phyloP scores from a whole-genome alignment of 2,113 vertebrate species.

The Scomber japonicus region DNA sequence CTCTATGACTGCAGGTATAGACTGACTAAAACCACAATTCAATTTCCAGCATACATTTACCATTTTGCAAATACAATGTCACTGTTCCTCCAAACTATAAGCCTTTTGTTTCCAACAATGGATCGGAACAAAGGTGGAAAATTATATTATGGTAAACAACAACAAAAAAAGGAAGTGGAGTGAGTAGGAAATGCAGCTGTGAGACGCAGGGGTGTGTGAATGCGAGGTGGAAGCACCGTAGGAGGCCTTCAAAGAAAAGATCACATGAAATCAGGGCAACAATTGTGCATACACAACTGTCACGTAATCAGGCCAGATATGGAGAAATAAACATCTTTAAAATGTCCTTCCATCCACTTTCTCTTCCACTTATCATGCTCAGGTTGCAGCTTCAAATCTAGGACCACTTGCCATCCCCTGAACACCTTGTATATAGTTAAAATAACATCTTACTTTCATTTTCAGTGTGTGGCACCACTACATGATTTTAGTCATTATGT shows the following conservation, averaged over 20 bases:
- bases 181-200: neutral
- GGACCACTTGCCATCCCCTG: neutral
- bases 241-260: conserved; percentile 12
- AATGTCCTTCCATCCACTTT: neutral
- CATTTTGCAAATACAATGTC: neutral
- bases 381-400: neutral
- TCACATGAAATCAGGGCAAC: conserved; percentile 1
- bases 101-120: conserved; percentile 18
- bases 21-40: neutral
- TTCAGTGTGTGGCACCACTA: conserved; percentile 2
- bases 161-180: conserved; percentile 4
- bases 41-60: neutral
- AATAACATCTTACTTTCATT: neutral
- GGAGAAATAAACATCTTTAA: neutral
- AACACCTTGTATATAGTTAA: neutral
- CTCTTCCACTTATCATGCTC: neutral
- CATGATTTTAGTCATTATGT: conserved; percentile 18
- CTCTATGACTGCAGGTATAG: neutral
- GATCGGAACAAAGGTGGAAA: conserved; percentile 4
- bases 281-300: neutral
- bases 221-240: neutral
- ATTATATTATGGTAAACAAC: neutral
- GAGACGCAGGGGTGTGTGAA: neutral
- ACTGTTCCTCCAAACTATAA: neutral
- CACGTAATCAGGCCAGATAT: neutral